A percentile compares a stretch with the other conserved stretches of the same genome.
Conservation (phyloP, 2,888 invertebrate species). For the Schizotus pectinicornis region DNA sequence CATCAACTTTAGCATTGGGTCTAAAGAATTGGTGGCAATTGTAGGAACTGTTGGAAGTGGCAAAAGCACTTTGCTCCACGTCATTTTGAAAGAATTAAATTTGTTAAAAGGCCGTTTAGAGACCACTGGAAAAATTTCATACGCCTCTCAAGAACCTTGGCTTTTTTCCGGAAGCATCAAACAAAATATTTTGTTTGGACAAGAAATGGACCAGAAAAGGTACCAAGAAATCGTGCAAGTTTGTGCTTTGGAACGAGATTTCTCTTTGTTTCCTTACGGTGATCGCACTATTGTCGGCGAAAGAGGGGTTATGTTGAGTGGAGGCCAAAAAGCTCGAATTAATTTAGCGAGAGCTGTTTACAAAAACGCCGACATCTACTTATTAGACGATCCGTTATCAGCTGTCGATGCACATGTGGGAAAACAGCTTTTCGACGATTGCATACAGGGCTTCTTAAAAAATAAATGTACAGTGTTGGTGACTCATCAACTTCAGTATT, state of each 20-base stretch:
- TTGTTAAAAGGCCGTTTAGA: constrained; percentile 66
- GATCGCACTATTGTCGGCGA: constrained; percentile 78
- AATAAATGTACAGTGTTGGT: constrained; percentile 76
- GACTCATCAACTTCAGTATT: constrained; percentile 84
- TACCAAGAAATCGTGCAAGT: constrained; percentile 63
- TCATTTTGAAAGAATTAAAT: constrained; percentile 76
- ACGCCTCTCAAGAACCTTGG: constrained; percentile 85
- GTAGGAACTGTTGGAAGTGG: constrained; percentile 74
- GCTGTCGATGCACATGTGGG: constrained; percentile 81
- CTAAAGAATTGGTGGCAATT: constrained; percentile 56
- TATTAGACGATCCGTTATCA: constrained; percentile 81
- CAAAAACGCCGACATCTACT: constrained; percentile 75
- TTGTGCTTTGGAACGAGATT: constrained; percentile 71
- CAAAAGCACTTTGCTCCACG: constrained; percentile 71
- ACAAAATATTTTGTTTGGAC: constrained; percentile 82
- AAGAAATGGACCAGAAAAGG: constrained; percentile 64
- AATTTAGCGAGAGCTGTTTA: constrained; percentile 80
- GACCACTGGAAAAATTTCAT: constrained; percentile 71
- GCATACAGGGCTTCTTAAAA: constrained; percentile 63
- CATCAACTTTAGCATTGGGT: constrained; percentile 41
- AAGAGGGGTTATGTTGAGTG: constrained; percentile 71
- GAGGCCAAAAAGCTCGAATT: constrained; percentile 81
- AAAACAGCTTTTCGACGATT: constrained; percentile 76
- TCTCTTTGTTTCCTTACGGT: constrained; percentile 72
- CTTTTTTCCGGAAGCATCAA: constrained; percentile 72